phyloP scores from a whole-genome alignment of 1,140 invertebrate species.

The Lordiphosa stackelbergi region DNA sequence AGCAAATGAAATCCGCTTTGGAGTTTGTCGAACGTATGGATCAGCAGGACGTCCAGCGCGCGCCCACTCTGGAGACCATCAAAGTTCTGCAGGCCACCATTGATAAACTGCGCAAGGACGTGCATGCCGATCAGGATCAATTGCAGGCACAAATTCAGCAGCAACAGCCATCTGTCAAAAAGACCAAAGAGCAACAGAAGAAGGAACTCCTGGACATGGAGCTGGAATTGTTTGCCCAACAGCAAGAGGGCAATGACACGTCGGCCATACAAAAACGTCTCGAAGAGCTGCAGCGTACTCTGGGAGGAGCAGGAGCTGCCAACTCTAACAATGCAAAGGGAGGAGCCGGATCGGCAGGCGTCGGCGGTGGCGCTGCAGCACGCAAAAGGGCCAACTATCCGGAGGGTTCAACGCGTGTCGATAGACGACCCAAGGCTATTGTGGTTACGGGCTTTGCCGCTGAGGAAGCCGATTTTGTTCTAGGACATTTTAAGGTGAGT shows the following conservation, averaged over 20 bases:
- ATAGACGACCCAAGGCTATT: conserved; percentile 71
- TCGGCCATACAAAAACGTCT: conserved; percentile 71
- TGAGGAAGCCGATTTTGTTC: conserved; percentile 72
- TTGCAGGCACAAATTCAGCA: conserved; percentile 72
- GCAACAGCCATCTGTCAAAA: conserved; percentile 59
- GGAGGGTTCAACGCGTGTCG: conserved; percentile 68
- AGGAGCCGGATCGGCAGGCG: conserved; percentile 14
- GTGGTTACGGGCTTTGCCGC: conserved; percentile 70
- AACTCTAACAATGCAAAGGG: conserved; percentile 21
- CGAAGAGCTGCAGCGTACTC: conserved; percentile 73
- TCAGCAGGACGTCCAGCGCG: conserved; percentile 61
- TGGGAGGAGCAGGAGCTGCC: conserved; percentile 33
- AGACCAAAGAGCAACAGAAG: conserved; percentile 76
- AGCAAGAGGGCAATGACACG: conserved; percentile 76
- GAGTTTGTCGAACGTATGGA: conserved; percentile 72
- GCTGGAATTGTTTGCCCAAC: conserved; percentile 73
- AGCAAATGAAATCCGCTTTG: conserved; percentile 73
- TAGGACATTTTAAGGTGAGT: conserved; percentile 76
- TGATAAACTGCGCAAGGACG: conserved; percentile 72
- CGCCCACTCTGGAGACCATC: conserved; percentile 63
- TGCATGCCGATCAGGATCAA: conserved; percentile 73
- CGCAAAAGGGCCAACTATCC: conserved; percentile 57
- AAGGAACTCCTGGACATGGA: conserved; percentile 76
- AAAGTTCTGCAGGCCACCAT: conserved; percentile 71
- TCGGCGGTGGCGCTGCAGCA: conserved; percentile 27